Conservation (phyloP, 2,113 vertebrate genomes). For the Alethe diademata region DNA sequence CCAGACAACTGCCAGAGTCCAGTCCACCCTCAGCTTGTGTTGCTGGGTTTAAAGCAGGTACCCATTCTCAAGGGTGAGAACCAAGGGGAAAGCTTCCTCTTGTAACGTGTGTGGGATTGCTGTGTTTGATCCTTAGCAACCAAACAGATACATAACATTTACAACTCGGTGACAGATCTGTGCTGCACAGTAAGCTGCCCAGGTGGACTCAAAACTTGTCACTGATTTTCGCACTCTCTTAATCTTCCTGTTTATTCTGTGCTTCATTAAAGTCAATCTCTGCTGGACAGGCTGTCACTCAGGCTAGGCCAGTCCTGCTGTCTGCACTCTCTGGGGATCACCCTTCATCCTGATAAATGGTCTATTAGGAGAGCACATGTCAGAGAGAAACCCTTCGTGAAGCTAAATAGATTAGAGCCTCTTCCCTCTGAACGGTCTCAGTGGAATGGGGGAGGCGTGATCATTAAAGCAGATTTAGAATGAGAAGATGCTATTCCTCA, state of each 20-base stretch:
- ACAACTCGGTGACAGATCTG: constrained; percentile 46
- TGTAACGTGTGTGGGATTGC: neutral
- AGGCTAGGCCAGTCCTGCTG: constrained; percentile 62
- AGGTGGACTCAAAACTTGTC: constrained; percentile 73
- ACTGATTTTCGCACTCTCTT: constrained; percentile 71
- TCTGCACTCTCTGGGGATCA: constrained; percentile 69
- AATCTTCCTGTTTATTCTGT: constrained; percentile 79
- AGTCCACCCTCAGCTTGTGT: neutral
- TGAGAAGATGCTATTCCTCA: neutral
- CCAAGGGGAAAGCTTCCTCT: neutral
- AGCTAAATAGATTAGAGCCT: constrained; percentile 68
- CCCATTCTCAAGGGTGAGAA: neutral
- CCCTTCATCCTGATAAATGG: constrained; percentile 79
- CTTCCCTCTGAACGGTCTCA: constrained; percentile 7
- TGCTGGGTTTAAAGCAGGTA: neutral
- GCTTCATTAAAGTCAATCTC: constrained; percentile 82
- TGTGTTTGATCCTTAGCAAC: constrained; percentile 19
- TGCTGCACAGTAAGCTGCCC: constrained; percentile 44
- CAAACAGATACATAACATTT: constrained; percentile 20
- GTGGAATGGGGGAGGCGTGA: constrained; percentile 35
- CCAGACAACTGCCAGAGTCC: neutral
- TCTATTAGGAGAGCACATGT: constrained; percentile 61
- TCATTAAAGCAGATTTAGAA: constrained; percentile 25
- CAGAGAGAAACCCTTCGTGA: constrained; percentile 51
- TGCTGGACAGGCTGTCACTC: constrained; percentile 72